phyloP scores from a whole-genome alignment of 1,140 invertebrate genomes.

The Stratiolaelaps scimitus region DNA sequence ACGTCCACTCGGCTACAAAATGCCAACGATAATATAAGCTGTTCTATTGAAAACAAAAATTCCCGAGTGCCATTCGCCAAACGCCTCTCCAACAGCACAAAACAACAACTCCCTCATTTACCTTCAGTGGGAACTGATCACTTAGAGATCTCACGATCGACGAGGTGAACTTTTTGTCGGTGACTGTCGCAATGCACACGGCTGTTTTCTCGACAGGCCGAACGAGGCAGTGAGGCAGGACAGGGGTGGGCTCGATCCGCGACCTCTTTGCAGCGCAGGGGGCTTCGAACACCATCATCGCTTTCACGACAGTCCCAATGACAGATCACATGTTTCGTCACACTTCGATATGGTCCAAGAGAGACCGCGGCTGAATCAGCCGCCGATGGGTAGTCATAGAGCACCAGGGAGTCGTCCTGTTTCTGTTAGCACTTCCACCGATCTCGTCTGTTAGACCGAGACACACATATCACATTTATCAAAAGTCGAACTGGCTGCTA shows the following conservation, averaged over 20 bases:
- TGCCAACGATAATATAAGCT: not conserved
- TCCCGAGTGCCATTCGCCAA: too few relatives aligned
- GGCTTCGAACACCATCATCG: not conserved
- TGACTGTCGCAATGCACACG: not conserved
- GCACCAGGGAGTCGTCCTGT: too few relatives aligned
- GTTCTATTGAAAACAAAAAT: too few relatives aligned
- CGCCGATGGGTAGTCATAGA: too few relatives aligned
- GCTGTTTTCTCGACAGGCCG: not conserved
- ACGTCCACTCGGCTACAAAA: not conserved
- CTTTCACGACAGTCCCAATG: too few relatives aligned
- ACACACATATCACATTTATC: too few relatives aligned
- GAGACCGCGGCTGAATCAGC: too few relatives aligned
- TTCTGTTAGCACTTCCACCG: too few relatives aligned
- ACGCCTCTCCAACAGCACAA: not conserved
- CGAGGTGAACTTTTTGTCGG: not conserved
- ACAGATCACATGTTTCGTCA: too few relatives aligned
- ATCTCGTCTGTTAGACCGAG: too few relatives aligned
- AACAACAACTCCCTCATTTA: not conserved
- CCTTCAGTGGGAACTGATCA: conserved; percentile 1
- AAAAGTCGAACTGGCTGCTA: too few relatives aligned
- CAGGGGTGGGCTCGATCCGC: not conserved
- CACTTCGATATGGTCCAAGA: too few relatives aligned
- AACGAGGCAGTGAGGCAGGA: not conserved
- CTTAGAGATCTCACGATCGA: not conserved
- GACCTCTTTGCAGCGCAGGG: not conserved